phyloP scores from a whole-genome alignment of 2,113 vertebrate species.

The Thamnaconus septentrionalis region DNA sequence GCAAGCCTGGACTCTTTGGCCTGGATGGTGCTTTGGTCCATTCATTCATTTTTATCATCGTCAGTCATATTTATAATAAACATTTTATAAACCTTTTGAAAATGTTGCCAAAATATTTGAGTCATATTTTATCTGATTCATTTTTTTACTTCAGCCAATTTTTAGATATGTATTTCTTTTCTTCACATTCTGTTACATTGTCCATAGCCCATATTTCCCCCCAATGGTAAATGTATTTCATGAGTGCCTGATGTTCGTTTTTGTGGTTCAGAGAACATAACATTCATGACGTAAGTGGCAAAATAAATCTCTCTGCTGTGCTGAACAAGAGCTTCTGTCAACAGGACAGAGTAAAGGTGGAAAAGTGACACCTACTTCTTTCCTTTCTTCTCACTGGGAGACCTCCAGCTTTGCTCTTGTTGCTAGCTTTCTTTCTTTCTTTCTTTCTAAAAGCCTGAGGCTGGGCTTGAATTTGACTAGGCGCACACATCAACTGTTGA shows the following conservation, averaged over 20 bases:
- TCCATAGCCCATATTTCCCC: background rate
- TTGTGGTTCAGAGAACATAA: conserved; percentile 1
- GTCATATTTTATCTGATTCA: background rate
- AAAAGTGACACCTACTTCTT: too few relatives aligned
- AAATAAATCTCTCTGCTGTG: background rate
- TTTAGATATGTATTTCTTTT: background rate
- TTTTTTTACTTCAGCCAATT: background rate
- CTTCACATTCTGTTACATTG: background rate
- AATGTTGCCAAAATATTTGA: too few relatives aligned
- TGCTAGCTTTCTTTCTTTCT: conserved; percentile 8
- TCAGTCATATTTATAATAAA: background rate
- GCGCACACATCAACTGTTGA: conserved; percentile 12
- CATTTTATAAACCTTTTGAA: background rate
- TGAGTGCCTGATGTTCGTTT: too few relatives aligned
- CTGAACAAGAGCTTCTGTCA: too few relatives aligned
- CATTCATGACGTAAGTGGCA: background rate
- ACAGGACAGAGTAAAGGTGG: too few relatives aligned
- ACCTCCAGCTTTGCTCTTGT: conserved; percentile 1
- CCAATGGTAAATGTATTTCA: too few relatives aligned
- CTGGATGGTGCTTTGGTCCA: conserved; percentile 3
- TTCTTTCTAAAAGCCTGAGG: conserved; percentile 14
- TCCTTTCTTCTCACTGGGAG: background rate
- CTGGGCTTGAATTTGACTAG: background rate
- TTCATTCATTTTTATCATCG: conserved; percentile 2
- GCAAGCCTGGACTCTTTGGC: background rate